phyloP scores from a whole-genome alignment of 2,888 invertebrate genomes.

The Autographa gamma region DNA sequence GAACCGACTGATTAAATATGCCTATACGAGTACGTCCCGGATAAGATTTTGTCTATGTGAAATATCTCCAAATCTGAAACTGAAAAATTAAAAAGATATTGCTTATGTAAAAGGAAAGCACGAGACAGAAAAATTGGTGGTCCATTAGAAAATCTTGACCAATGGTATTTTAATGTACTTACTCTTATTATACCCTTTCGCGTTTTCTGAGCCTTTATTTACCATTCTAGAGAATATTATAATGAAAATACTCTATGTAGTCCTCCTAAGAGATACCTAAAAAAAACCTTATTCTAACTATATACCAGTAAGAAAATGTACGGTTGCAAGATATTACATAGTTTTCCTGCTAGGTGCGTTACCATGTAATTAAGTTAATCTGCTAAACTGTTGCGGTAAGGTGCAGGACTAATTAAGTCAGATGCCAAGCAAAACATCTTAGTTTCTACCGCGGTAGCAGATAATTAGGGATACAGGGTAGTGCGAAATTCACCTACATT shows the following conservation, averaged over 20 bases:
- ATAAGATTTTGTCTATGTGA: background rate
- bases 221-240: too few species aligned
- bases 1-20: background rate
- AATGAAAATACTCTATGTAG: too few species aligned
- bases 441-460: slow-evolving; percentile 6
- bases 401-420: slow-evolving; percentile 27
- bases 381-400: slow-evolving; percentile 19
- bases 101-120: too few species aligned
- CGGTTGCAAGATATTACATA: background rate
- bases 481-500: background rate
- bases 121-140: too few species aligned
- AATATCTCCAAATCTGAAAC: background rate
- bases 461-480: slow-evolving; percentile 11
- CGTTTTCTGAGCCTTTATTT: too few species aligned
- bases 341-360: background rate
- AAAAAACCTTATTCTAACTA: background rate
- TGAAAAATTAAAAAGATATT: too few species aligned
- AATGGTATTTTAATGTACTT: too few species aligned
- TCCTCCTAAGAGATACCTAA: too few species aligned
- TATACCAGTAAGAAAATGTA: background rate
- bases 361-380: slow-evolving; percentile 25
- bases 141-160: too few species aligned
- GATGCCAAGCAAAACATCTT: slow-evolving; percentile 15
- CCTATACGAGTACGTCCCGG: background rate
- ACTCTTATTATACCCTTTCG: too few species aligned